Percentiles rank a stretch among this genome's conserved stretches.
These are phyloP conservation scores for Nansenia antarctica DNA, from an alignment of 2,113 vertebrate genomes.

Conservation along the genomic window DNA sequence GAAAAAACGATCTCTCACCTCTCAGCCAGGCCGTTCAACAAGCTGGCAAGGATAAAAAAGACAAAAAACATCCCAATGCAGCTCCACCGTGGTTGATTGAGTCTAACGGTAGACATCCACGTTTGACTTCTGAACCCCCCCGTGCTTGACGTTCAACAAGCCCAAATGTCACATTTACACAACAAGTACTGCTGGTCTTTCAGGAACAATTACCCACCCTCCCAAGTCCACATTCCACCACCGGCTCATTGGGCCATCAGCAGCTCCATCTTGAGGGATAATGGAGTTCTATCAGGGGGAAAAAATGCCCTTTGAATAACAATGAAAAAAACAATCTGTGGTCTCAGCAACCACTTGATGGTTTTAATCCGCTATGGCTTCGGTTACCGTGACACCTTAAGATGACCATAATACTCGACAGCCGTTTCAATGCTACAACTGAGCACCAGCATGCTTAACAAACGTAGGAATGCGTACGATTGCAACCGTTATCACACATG, in stretches of 20 bases:
- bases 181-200: slow-evolving; percentile 26
- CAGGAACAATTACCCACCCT: slow-evolving; percentile 5
- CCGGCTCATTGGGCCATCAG: slow-evolving; percentile 29
- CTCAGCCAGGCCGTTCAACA: background rate
- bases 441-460: background rate
- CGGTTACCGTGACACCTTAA: slow-evolving; percentile 1
- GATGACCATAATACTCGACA: background rate
- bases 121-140: slow-evolving; percentile 19
- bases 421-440: background rate
- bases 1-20: too few species aligned
- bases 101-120: background rate
- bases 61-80: background rate
- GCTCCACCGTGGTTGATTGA: background rate
- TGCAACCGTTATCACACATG: background rate
- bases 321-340: slow-evolving; percentile 27
- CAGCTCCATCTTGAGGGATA: slow-evolving; percentile 16
- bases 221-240: background rate
- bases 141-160: slow-evolving; percentile 19
- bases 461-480: background rate
- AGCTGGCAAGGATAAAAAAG: background rate
- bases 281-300: slow-evolving; percentile 6
- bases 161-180: slow-evolving; percentile 64
- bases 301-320: slow-evolving; percentile 19
- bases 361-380: slow-evolving; percentile 2
- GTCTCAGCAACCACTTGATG: background rate